These are phyloP conservation scores for Hypomecis atomaria DNA, from an alignment of 2,888 invertebrate species.

Conservation along the genomic window DNA sequence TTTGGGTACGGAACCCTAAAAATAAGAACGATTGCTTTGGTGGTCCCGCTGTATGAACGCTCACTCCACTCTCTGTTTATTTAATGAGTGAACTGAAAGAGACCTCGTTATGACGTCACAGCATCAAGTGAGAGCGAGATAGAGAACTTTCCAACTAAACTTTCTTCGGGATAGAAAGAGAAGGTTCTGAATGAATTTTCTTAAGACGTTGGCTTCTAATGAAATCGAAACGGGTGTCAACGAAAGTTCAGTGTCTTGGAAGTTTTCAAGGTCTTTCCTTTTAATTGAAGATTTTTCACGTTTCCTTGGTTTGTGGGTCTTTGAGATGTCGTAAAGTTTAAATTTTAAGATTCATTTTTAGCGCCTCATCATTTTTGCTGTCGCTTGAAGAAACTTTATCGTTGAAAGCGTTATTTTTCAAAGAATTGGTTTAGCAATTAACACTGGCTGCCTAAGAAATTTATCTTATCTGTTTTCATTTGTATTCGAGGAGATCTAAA, in stretches of 20 bases:
- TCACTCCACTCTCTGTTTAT: constrained; percentile 72
- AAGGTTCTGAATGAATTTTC: constrained; percentile 74
- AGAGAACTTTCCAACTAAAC: constrained; percentile 43
- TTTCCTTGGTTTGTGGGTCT: background rate
- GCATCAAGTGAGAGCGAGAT: constrained; percentile 60
- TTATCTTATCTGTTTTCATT: no score
- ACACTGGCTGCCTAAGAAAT: no score
- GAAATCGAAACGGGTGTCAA: constrained; percentile 68
- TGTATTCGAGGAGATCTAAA: no score
- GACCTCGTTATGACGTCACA: constrained; percentile 82
- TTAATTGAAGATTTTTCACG: constrained; percentile 23
- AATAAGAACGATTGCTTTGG: background rate
- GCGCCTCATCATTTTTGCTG: no score
- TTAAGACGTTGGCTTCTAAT: constrained; percentile 66
- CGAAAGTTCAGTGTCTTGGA: constrained; percentile 49
- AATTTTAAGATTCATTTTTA: background rate
- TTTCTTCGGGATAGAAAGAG: constrained; percentile 50
- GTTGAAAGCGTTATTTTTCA: no score
- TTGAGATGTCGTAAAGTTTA: background rate
- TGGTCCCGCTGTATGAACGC: constrained; percentile 1
- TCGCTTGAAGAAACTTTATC: no score
- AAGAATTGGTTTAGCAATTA: no score
- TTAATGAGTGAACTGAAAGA: constrained; percentile 82
- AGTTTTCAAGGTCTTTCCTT: constrained; percentile 38
- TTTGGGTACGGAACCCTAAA: no score